These are phyloP conservation scores for Dysmachus trigonus DNA, from an alignment of 2,888 invertebrate species.

Conservation along the genomic window DNA sequence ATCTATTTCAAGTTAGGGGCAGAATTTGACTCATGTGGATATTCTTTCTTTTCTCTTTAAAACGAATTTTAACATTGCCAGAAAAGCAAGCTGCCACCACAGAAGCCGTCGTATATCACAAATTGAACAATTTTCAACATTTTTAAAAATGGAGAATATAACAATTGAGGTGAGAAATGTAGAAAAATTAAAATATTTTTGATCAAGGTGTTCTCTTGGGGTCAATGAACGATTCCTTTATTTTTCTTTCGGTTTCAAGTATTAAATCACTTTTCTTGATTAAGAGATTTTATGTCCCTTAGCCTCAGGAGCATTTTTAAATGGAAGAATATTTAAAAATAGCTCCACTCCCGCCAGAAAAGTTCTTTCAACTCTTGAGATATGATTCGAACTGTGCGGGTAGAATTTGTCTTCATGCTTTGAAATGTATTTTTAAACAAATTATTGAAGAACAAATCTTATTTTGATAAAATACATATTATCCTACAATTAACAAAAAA, in stretches of 20 bases:
- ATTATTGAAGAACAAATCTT: not conserved
- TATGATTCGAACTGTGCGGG: not conserved
- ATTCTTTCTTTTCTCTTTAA: not conserved
- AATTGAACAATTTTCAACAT: not conserved
- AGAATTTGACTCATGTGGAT: not conserved
- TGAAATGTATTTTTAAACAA: not conserved
- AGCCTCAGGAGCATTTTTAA: conserved; percentile 6
- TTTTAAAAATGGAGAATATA: not conserved
- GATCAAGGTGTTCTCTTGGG: not conserved
- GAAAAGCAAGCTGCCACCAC: not conserved
- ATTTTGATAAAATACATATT: too few species aligned
- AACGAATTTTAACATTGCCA: not conserved
- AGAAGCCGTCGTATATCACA: not conserved
- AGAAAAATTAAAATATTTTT: not conserved
- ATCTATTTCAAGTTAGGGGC: conserved; percentile 16
- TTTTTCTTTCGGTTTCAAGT: not conserved
- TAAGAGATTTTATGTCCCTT: conserved; percentile 4
- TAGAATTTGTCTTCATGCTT: not conserved
- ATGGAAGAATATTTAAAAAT: conserved; percentile 1
- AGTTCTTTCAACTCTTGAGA: conserved; percentile 27
- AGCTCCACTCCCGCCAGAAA: not conserved
- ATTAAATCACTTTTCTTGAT: conserved; percentile 10
- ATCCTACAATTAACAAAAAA: too few species aligned
- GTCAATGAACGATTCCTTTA: not conserved
- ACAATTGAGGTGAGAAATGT: not conserved